These are phyloP conservation scores for Drosophila mettleri DNA, from an alignment of 2,888 invertebrate species.

Conservation along the genomic window DNA sequence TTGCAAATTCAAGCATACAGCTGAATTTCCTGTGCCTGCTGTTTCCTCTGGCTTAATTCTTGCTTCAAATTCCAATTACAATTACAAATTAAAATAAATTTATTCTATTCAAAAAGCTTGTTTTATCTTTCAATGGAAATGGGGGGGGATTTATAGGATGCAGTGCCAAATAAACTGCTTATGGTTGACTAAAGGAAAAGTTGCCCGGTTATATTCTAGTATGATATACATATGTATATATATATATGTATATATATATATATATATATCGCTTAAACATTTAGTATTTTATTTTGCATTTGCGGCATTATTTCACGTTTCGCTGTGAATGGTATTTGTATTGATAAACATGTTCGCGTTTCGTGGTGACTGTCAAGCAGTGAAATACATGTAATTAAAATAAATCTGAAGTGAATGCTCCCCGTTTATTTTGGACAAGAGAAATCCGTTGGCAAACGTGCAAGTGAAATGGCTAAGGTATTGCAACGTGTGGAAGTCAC, in stretches of 20 bases:
- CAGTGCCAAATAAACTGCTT: not conserved
- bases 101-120: conserved; percentile 7
- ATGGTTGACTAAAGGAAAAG: no score
- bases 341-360: conserved; percentile 11
- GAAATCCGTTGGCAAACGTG: conserved; percentile 3
- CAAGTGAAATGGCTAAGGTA: conserved; percentile 66
- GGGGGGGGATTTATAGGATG: not conserved
- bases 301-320: not conserved
- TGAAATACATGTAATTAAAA: conserved; percentile 10
- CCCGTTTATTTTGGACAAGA: conserved; percentile 21
- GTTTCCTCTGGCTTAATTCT: conserved; percentile 48
- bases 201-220: no score
- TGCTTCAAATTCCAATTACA: conserved; percentile 50
- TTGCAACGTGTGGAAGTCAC: conserved; percentile 79
- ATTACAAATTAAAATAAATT: conserved; percentile 30
- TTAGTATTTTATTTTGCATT: not conserved
- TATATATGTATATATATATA: no score
- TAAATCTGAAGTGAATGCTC: conserved; percentile 38
- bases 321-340: conserved; percentile 9
- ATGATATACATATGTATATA: no score
- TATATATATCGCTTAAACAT: no score
- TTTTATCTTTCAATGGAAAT: not conserved
- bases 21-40: conserved; percentile 24
- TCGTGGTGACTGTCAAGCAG: conserved; percentile 37
- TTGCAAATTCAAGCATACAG: conserved; percentile 45